Base-by-base conservation (phyloP, 2,113 vertebrate genomes). In the Thunnus maccoyii region DNA sequence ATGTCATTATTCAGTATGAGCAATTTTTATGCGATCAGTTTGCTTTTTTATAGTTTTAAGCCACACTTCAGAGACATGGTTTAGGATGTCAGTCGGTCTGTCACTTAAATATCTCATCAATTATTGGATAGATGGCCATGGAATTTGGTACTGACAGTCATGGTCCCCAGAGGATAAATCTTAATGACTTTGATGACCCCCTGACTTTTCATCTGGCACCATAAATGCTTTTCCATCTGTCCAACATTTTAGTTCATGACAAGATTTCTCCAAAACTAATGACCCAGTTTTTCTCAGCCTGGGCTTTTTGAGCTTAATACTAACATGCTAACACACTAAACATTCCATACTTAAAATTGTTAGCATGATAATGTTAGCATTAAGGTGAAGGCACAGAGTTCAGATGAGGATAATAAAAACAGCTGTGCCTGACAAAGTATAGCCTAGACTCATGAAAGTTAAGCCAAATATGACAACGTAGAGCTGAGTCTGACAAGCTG, bases 1-100 rank as follows among this genome's bases (percentile, higher is more conserved):
- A 44, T 32, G 27, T 71, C 30, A 25, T 78, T 51, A 56, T 78
- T 41, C 10, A 69, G 1, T 9, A 62, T 41, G 22, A 82, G 32
- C 10, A 32, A 11, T 18, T 22, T 72, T 56, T 17, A 52, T 67
- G 46, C 12, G 10, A 2, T 58, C 3, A 44, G 75, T 62, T 54
- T 22, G 12, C 5, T 32, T 73, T 62, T 51, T 15, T 22, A 18
- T 20, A 22, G 18, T 54, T 22, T 69, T 58, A 30, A 20, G 25
- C 20, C 52, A 46, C 8, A 17, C 17, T 14, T 41, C 36, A 13
- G 25, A 5, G 9, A 48, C 17, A n/a, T 64, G 16, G 27, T 11
- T 52, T 12, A 41, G 27, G 14, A 22, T 4, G 14, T 47, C 30
- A 20, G 8, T 60, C 27, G 3, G 16, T 57, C 3, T 18, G 3